A percentile compares a stretch with the other conserved stretches of the same genome.
These are phyloP conservation scores for Hedya salicella DNA, from an alignment of 2,888 invertebrate species.

Conservation along the genomic window DNA sequence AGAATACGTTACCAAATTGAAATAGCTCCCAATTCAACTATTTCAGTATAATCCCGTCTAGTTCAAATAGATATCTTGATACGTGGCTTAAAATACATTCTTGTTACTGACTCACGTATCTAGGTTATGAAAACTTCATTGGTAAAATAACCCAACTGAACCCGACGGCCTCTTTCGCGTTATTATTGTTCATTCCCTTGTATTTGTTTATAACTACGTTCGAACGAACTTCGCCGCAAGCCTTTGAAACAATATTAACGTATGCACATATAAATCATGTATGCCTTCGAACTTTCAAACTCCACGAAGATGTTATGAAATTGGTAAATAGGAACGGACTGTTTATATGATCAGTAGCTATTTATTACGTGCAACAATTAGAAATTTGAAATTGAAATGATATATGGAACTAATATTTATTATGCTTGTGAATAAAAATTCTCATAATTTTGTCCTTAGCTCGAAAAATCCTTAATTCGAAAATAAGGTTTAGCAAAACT, in stretches of 20 bases:
- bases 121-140: slow-evolving; percentile 37
- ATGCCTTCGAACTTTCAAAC: slow-evolving; percentile 61
- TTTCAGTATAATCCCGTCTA: not conserved
- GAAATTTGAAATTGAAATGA: not conserved
- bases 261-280: slow-evolving; percentile 56
- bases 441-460: too few species aligned
- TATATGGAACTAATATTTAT: too few species aligned
- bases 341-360: not conserved
- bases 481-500: too few species aligned
- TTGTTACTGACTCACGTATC: slow-evolving; percentile 43
- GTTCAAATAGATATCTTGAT: not conserved
- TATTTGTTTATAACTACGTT: slow-evolving; percentile 30
- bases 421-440: too few species aligned
- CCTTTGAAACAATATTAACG: slow-evolving; percentile 24
- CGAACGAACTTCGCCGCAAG: slow-evolving; percentile 17
- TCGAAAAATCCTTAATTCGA: too few species aligned
- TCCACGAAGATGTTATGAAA: slow-evolving; percentile 46
- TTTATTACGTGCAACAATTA: too few species aligned
- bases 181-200: slow-evolving; percentile 14
- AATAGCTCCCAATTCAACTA: not conserved
- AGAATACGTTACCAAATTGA: not conserved
- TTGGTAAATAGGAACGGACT: slow-evolving; percentile 20
- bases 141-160: slow-evolving; percentile 10
- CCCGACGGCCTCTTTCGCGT: slow-evolving; percentile 5
- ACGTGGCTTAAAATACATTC: not conserved